These are phyloP conservation scores for Pterois miles DNA, from an alignment of 2,797 vertebrate species.

Conservation along the genomic window DNA sequence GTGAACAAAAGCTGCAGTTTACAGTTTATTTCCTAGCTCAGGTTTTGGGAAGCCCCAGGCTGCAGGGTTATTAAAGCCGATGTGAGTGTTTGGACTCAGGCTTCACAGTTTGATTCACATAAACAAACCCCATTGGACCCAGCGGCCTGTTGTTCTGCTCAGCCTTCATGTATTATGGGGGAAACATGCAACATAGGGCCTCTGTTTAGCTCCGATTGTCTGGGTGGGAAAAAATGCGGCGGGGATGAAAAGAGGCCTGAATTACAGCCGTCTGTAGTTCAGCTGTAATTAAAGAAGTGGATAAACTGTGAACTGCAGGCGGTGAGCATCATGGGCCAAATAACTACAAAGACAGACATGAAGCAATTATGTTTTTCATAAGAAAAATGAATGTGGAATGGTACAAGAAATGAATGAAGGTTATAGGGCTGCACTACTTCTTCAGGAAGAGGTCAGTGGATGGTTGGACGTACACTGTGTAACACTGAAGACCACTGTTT, in stretches of 20 bases:
- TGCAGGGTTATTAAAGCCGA: neutral
- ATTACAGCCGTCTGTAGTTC: neutral
- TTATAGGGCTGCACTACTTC: neutral
- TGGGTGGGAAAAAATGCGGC: neutral
- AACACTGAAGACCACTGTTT: neutral
- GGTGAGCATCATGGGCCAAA: neutral
- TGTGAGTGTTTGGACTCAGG: neutral
- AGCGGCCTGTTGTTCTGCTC: neutral
- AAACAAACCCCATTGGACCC: constrained; percentile 1
- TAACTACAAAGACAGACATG: neutral
- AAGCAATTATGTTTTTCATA: neutral
- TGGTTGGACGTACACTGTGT: neutral
- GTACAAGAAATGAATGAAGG: neutral
- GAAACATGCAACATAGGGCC: neutral
- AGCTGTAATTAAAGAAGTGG: neutral
- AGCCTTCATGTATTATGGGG: neutral
- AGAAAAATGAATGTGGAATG: neutral
- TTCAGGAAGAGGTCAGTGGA: neutral
- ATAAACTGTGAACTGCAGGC: neutral
- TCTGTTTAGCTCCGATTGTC: constrained; percentile 6
- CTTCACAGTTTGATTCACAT: neutral
- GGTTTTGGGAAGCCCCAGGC: neutral
- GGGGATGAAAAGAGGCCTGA: neutral
- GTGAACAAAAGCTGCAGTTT: neutral
- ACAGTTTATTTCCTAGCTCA: neutral